Evolutionary conservation across 2,888 invertebrate genomes (phyloP), one percentile per base, ranked within the genome.

Genomic region (Drosophila mimica): DNA sequence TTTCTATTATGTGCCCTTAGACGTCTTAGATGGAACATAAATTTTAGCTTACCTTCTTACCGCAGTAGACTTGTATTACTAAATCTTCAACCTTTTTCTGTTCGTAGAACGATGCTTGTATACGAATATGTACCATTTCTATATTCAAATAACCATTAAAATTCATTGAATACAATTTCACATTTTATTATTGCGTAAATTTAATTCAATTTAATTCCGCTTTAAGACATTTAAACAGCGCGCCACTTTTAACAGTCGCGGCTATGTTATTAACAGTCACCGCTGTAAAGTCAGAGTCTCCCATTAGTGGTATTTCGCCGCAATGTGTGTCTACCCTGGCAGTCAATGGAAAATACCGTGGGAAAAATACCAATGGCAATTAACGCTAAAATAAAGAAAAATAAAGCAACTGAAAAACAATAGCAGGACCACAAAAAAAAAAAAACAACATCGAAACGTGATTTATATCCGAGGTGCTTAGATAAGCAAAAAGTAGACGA

Each of bases 331-430:
- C 15, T 48, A 61, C 76, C 40, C 58, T 70, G 70, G 5, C 17
- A 11, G 51, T 0, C 11, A 68, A 46, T 71, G 76, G 76, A 78
- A 78, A 80, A 78, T 78, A 80, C 72, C 46, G 52, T 68, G 51
- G 60, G 25, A 25, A 74, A 72, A 63, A 80, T 80, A 78, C 81
- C 67, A 84, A 81, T 87, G 70, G 38, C 73, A 83, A 83, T 83
- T 83, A 83, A 76, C 76, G 82, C 82, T 79, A 81, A 85, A 64
- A 36, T 46, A 71, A 38, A 56, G 59, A 57, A 64, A 76, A 53
- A 66, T 61, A 71, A 73, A 72, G 33, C 57, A 64, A 49, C 52
- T 71, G 62, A 59, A 76, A 81, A 69, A 79, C 73, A 79, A 79
- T 72, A 79, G 62, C 65, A 81, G 81, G 78, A 81, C 48, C 40